Percentiles rank a stretch among this genome's conserved stretches.
phyloP scores from a whole-genome alignment of 2,888 invertebrate genomes.

The Vanessa cardui region DNA sequence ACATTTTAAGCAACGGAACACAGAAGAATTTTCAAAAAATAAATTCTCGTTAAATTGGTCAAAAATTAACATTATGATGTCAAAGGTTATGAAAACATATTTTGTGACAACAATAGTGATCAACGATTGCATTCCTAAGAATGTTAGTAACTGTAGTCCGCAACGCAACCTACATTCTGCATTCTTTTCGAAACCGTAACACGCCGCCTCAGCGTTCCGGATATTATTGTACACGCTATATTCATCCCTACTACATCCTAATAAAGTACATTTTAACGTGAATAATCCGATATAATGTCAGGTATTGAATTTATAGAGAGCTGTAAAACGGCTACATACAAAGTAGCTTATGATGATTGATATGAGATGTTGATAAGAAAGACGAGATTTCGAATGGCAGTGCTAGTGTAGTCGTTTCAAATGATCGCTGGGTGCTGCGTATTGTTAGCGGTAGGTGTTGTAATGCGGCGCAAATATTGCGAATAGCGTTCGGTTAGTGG shows the following conservation, averaged over 20 bases:
- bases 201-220: conserved; percentile 80
- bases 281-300: conserved; percentile 58
- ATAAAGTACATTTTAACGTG: conserved; percentile 70
- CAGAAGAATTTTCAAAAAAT: no score
- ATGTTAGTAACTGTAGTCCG: conserved; percentile 77
- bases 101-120: conserved; percentile 67
- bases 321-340: conserved; percentile 63
- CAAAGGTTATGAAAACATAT: conserved; percentile 23
- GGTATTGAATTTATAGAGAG: conserved; percentile 77
- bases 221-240: conserved; percentile 69
- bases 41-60: neutral
- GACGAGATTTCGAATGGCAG: conserved; percentile 35
- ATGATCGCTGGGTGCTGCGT: conserved; percentile 12
- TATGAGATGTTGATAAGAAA: conserved; percentile 53
- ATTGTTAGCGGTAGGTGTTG: conserved; percentile 23
- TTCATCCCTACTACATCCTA: conserved; percentile 66
- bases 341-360: conserved; percentile 53
- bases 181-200: conserved; percentile 83
- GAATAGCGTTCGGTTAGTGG: conserved; percentile 26
- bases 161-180: conserved; percentile 81
- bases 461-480: conserved; percentile 29
- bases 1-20: no score
- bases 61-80: conserved; percentile 9
- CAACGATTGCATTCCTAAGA: conserved; percentile 66
- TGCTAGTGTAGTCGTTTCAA: conserved; percentile 14